Evolutionary conservation across 2,113 vertebrate genomes (phyloP).

Genomic region (Siphamia tubifer): DNA sequence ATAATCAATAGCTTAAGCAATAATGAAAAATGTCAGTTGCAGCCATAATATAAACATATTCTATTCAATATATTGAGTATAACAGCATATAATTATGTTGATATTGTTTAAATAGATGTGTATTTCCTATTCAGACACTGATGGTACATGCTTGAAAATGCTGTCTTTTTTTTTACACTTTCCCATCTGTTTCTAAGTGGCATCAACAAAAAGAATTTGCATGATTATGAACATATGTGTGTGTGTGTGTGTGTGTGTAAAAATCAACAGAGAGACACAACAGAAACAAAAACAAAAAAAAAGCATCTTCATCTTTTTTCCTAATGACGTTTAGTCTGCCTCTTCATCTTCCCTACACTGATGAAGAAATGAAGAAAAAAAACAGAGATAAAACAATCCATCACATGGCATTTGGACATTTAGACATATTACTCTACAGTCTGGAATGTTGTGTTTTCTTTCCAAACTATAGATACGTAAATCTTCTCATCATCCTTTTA

Average conservation of each 20-base stretch:
- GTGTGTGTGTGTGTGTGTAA: not conserved
- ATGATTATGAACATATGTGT: too few species aligned
- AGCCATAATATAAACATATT: too few species aligned
- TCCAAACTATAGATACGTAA: too few species aligned
- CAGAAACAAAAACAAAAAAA: conserved; percentile 13
- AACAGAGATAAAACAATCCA: conserved; percentile 39
- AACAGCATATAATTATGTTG: too few species aligned
- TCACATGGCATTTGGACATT: conserved; percentile 11
- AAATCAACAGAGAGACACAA: conserved; percentile 5
- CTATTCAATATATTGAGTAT: too few species aligned
- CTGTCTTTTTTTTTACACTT: not conserved
- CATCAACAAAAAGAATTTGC: not conserved
- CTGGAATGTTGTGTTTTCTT: too few species aligned
- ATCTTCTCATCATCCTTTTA: too few species aligned
- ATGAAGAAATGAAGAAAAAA: conserved; percentile 32
- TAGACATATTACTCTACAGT: conserved; percentile 19
- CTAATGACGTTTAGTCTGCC: conserved; percentile 12
- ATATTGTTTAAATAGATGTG: too few species aligned
- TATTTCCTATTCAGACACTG: not conserved
- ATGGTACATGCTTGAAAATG: not conserved
- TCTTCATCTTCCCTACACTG: conserved; percentile 53
- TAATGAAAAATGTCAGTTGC: too few species aligned
- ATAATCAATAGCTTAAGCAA: too few species aligned
- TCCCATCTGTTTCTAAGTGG: not conserved
- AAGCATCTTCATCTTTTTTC: conserved; percentile 18